A percentile compares a stretch with the other conserved stretches of the same genome.
Evolutionary conservation across 2,113 vertebrate species (phyloP).

Genomic region (Protomyctophum bolini): DNA sequence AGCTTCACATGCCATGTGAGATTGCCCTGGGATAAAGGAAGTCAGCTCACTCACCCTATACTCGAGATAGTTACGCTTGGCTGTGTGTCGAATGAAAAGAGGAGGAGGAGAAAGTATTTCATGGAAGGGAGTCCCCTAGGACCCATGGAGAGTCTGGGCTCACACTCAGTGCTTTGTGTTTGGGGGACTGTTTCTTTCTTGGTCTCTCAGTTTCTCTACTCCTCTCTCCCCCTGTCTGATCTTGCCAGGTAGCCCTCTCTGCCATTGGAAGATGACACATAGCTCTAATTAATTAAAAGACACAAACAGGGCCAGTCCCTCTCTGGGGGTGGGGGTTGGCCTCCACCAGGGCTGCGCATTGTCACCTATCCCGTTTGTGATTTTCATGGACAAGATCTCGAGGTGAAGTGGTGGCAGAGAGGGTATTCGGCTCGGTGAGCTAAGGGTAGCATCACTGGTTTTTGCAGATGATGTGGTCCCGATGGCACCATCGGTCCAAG

Average conservation of each 20-base stretch:
- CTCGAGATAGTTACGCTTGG: slow-evolving; percentile 42
- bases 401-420: no score
- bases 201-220: slow-evolving; percentile 4
- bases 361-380: no score
- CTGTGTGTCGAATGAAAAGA: slow-evolving; percentile 40
- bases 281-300: slow-evolving; percentile 15
- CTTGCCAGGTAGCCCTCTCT: background rate
- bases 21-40: slow-evolving; percentile 44
- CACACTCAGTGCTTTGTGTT: slow-evolving; percentile 1
- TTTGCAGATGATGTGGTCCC: no score
- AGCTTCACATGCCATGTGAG: slow-evolving; percentile 38
- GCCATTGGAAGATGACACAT: slow-evolving; percentile 6
- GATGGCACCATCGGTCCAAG: no score
- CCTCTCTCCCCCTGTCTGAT: slow-evolving; percentile 12
- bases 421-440: no score
- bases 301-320: no score
- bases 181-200: slow-evolving; percentile 20
- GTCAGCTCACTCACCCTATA: slow-evolving; percentile 43
- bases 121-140: slow-evolving; percentile 14
- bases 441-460: no score
- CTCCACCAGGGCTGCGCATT: no score
- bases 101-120: slow-evolving; percentile 9
- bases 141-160: slow-evolving; percentile 35
- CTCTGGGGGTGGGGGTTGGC: no score
- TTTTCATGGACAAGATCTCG: no score